Evolutionary conservation across 2,113 vertebrate genomes (phyloP), one percentile per base, ranked within the genome.

Genomic region (Ceyx margarethae): DNA sequence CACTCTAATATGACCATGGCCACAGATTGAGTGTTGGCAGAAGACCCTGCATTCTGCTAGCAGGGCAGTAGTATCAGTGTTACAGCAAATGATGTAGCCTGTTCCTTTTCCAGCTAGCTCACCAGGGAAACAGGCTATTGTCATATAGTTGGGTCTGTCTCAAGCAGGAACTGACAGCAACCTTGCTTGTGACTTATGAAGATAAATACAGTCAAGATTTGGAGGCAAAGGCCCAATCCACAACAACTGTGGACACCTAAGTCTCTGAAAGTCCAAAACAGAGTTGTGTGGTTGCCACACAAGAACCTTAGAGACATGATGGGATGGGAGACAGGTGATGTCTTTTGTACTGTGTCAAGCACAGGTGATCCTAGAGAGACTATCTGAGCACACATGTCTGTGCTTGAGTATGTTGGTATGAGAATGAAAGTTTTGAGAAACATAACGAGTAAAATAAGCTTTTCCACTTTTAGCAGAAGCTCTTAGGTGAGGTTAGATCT

Each of bases 1-100:
- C 0, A 0, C 19, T 60, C 35, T 29, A 31, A 40, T 14, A 35
- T 0, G 3, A 13, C 12, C 33, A 33, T 33, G 33, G 33, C 33
- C 33, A 33, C 33, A 71, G 28, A 35, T 2, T 2, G 2, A 1
- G 1, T 18, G 15, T 15, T 53, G 56, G 35, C 23, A 67, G 60
- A 50, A 60, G 3, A 78, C 7, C 15, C 18, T 15, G 11, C 8
- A 3, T 48, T 60, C 69, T 71, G 58, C 57, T 60, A 71, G 69
- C 15, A 25, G n/a, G 21, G 21, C 21, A 60, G 14, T 4, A 53
- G 21, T 45, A 54, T 31, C 33, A 42, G 26, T 18, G 51, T 35
- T 71, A 46, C 15, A 35, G 28, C 33, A 40, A 6, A n/a, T 9
- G 33, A 31, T 1, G 1, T 6, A 22, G 14, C 35, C 31, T 29